Conservation (phyloP, 2,888 invertebrate species). For the Drosophila barbarae region DNA sequence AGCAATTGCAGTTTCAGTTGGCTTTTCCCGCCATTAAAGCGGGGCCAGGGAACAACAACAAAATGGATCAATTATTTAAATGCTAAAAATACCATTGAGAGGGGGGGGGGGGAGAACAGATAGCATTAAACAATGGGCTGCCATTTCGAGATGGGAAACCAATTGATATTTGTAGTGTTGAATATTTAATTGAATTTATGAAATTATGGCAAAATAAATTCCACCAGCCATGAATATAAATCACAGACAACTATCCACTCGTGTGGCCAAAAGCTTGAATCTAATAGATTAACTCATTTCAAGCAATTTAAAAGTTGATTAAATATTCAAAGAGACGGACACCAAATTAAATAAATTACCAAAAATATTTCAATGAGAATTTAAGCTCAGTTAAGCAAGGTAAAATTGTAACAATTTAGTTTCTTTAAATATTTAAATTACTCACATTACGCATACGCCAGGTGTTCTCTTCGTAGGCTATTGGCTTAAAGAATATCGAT, state of each 20-base stretch:
- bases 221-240: conserved; percentile 12
- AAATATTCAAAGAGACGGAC: conserved; percentile 3
- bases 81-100: conserved; percentile 23
- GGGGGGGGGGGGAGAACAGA: background rate
- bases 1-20: conserved; percentile 65
- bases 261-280: conserved; percentile 1
- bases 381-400: background rate
- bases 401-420: no score
- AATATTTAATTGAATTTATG: conserved; percentile 37
- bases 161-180: conserved; percentile 31
- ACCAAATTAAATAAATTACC: background rate
- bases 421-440: background rate
- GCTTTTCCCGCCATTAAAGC: conserved; percentile 58
- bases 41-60: conserved; percentile 1
- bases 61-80: conserved; percentile 37
- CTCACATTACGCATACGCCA: conserved; percentile 13
- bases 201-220: conserved; percentile 11
- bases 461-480: background rate
- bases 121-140: conserved; percentile 33
- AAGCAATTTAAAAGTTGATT: conserved; percentile 9
- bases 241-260: background rate
- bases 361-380: background rate
- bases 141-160: conserved; percentile 19
- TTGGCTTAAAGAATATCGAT: conserved; percentile 1
- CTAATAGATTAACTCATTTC: conserved; percentile 8